phyloP scores from a whole-genome alignment of 2,113 vertebrate genomes.

The Sminthopsis crassicaudata region DNA sequence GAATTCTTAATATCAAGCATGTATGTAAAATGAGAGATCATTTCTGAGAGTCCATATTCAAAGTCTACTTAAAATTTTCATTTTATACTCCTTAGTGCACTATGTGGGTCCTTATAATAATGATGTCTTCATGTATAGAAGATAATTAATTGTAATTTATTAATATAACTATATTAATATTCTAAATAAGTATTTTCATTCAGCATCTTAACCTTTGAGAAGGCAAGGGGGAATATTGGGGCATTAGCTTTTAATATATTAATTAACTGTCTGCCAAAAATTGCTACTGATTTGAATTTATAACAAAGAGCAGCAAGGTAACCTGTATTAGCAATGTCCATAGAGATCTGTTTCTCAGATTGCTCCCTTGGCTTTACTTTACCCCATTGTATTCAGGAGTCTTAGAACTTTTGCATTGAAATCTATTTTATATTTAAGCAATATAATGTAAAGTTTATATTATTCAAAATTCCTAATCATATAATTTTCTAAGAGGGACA shows the following conservation, averaged over 20 bases:
- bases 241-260: conserved; percentile 39
- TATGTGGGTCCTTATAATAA: neutral
- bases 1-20: neutral
- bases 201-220: conserved; percentile 53
- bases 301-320: conserved; percentile 52
- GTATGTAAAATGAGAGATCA: neutral
- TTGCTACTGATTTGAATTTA: conserved; percentile 54
- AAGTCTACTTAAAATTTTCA: neutral
- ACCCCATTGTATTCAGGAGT: neutral
- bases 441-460: neutral
- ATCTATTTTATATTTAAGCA: neutral
- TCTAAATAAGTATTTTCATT: conserved; percentile 61
- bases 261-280: neutral
- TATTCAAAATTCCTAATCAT: neutral
- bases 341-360: conserved; percentile 40
- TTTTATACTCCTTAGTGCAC: neutral
- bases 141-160: conserved; percentile 50
- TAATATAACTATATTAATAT: conserved; percentile 49
- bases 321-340: neutral
- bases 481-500: neutral
- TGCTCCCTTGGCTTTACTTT: conserved; percentile 8
- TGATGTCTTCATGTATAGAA: neutral
- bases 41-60: neutral
- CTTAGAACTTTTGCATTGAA: neutral
- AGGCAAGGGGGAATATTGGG: neutral